Evolutionary conservation across 37 sponge, comb jelly and placozoan genomes (phyloP).

Genomic region (Chondrilla cf. caribensis): DNA sequence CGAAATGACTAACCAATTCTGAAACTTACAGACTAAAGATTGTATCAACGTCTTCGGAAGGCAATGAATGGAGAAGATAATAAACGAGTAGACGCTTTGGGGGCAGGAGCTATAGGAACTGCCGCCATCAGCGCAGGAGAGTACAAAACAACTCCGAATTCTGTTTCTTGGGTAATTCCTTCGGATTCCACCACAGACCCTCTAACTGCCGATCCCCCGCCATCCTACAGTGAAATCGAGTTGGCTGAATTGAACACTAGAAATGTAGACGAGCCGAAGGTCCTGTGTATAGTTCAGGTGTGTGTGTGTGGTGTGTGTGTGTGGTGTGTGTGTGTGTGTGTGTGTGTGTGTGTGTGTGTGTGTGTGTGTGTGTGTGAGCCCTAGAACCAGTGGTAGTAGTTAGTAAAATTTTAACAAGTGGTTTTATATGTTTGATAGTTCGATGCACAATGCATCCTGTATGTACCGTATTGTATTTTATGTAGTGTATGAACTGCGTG

Average conservation of each 20-base stretch:
- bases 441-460: too few relatives aligned
- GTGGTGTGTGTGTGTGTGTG: not conserved
- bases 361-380: too few relatives aligned
- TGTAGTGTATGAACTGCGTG: too few relatives aligned
- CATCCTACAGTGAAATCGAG: slow-evolving; percentile 13
- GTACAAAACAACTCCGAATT: not conserved
- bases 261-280: not conserved
- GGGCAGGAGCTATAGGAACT: not conserved
- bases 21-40: not conserved
- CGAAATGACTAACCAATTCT: not conserved
- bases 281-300: slow-evolving; percentile 14
- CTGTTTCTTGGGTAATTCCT: slow-evolving; percentile 8
- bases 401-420: too few relatives aligned
- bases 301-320: not conserved
- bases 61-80: slow-evolving; percentile 1
- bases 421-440: too few relatives aligned
- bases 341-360: not conserved
- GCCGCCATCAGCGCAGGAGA: not conserved
- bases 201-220: not conserved
- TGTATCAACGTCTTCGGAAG: too few relatives aligned
- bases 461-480: too few relatives aligned
- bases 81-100: not conserved
- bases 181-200: not conserved
- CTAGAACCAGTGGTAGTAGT: too few relatives aligned
- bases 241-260: not conserved